Evolutionary conservation across 2,113 vertebrate species (phyloP).

Genomic region (Gymnocephalus cernua): DNA sequence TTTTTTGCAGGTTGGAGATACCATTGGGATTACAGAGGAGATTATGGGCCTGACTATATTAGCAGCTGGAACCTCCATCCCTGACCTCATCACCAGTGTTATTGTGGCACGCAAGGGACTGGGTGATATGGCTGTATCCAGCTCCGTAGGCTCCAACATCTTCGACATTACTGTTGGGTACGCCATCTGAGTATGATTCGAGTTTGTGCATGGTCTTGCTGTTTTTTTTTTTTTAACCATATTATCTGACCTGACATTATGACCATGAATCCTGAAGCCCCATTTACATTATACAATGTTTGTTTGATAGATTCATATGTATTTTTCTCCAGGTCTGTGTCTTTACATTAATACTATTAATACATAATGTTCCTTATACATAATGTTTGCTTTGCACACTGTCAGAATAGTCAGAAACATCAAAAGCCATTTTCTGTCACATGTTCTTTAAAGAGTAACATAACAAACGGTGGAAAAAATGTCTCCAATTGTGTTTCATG

Average conservation of each 20-base stretch:
- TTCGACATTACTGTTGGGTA: slow-evolving; percentile 98
- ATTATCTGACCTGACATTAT: neutral
- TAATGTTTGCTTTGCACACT: neutral
- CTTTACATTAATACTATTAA: no score
- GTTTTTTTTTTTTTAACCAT: neutral
- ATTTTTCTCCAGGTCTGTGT: neutral
- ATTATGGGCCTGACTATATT: slow-evolving; percentile 97
- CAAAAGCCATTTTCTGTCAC: neutral
- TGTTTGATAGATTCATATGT: neutral
- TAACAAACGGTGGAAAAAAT: no score
- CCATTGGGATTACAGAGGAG: slow-evolving; percentile 96
- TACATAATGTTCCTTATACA: neutral
- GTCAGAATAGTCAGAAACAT: no score
- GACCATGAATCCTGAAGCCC: neutral
- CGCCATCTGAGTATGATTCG: neutral
- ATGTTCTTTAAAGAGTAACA: neutral
- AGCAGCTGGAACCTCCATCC: slow-evolving; percentile 96
- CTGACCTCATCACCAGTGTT: slow-evolving; percentile 97
- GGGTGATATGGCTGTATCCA: slow-evolving; percentile 97
- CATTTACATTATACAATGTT: neutral
- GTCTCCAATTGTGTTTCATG: no score
- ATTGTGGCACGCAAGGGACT: slow-evolving; percentile 97
- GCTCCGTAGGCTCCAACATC: slow-evolving; percentile 97
- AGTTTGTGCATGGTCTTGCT: neutral
- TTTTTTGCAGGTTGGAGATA: slow-evolving; percentile 91